Evolutionary conservation across 2,888 invertebrate genomes (phyloP).

Genomic region (Agrochola circellaris): DNA sequence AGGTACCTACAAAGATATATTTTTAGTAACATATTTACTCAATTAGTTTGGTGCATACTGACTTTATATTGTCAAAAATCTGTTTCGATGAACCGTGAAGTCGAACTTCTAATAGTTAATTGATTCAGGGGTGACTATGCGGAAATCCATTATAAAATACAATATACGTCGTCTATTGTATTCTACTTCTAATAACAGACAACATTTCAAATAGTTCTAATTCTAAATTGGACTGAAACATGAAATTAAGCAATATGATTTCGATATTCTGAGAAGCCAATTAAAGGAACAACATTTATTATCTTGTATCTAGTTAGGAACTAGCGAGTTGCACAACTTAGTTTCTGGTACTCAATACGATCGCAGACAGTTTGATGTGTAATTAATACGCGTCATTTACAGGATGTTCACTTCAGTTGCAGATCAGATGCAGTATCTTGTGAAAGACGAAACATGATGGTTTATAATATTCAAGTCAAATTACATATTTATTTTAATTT

Average conservation of each 20-base stretch:
- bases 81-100: background rate
- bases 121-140: too few species aligned
- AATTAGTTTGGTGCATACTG: background rate
- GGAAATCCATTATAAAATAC: too few species aligned
- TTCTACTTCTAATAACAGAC: background rate
- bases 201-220: conserved; percentile 4
- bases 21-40: background rate
- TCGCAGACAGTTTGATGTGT: conserved; percentile 22
- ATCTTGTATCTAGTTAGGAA: conserved; percentile 7
- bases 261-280: conserved; percentile 22
- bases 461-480: background rate
- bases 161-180: too few species aligned
- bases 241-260: conserved; percentile 2
- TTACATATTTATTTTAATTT: background rate
- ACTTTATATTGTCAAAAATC: background rate
- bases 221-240: conserved; percentile 10
- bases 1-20: background rate
- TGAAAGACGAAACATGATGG: background rate
- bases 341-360: conserved; percentile 12
- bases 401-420: conserved; percentile 8
- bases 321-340: conserved; percentile 17
- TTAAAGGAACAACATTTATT: background rate
- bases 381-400: conserved; percentile 35
- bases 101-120: too few species aligned
- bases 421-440: conserved; percentile 1